A percentile compares a stretch with the other conserved stretches of the same genome.
phyloP scores from a whole-genome alignment of 1,140 invertebrate species.

The Leptonema lineaticorne region DNA sequence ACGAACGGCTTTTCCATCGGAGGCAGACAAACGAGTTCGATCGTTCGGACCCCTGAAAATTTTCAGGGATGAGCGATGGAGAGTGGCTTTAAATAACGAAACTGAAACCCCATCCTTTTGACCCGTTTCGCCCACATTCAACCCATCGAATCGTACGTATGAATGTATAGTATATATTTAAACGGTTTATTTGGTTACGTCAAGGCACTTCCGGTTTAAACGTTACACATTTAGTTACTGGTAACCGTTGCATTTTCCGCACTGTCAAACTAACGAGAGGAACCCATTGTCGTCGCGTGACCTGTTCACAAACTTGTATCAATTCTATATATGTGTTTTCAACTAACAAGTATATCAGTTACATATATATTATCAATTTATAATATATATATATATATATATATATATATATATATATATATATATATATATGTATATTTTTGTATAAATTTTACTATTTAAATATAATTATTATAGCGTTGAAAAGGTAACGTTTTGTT shows the following conservation, averaged over 20 bases:
- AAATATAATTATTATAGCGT: background rate
- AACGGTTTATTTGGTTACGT: slow-evolving; percentile 5
- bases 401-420: background rate
- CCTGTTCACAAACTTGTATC: too few relatives aligned
- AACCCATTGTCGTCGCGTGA: slow-evolving; percentile 7
- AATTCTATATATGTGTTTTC: slow-evolving; percentile 16
- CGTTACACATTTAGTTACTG: background rate
- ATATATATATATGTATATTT: background rate
- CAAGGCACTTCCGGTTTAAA: background rate
- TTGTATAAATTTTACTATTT: background rate
- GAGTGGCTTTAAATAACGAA: too few relatives aligned
- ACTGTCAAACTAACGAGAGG: slow-evolving; percentile 24
- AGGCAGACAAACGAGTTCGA: too few relatives aligned
- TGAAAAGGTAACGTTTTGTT: too few relatives aligned
- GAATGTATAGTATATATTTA: too few relatives aligned
- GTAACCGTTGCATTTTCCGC: slow-evolving; percentile 17
- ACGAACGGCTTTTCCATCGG: too few relatives aligned
- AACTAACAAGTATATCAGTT: slow-evolving; percentile 5
- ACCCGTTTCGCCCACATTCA: too few relatives aligned
- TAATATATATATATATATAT: background rate
- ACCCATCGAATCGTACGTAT: too few relatives aligned
- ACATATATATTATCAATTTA: background rate
- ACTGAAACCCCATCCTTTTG: too few relatives aligned
- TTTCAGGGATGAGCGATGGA: too few relatives aligned
- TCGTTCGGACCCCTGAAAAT: too few relatives aligned